phyloP scores from a whole-genome alignment of 1,140 invertebrate species.

The Nylanderia fulva region DNA sequence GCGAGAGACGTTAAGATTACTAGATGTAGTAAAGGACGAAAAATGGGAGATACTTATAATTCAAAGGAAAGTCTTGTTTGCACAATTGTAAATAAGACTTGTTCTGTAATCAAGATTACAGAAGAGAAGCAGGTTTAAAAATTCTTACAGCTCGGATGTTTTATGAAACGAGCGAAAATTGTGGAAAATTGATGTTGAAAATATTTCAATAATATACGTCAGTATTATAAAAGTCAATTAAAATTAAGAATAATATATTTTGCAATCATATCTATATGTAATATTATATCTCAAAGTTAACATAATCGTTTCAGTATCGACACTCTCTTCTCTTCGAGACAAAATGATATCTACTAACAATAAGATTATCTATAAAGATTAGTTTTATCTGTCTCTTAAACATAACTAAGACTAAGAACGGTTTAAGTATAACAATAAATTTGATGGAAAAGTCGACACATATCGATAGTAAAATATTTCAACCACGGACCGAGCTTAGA shows the following conservation, averaged over 20 bases:
- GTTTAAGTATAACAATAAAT: no score
- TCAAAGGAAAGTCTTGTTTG: conserved; percentile 12
- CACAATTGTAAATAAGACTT: conserved; percentile 33
- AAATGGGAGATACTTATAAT: conserved; percentile 45
- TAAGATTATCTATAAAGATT: no score
- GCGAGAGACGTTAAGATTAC: conserved; percentile 38
- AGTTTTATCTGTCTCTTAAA: no score
- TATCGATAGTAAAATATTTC: no score
- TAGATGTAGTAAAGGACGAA: conserved; percentile 36
- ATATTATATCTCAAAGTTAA: conserved; percentile 9
- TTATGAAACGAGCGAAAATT: neutral
- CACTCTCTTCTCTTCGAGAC: neutral
- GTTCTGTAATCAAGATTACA: conserved; percentile 20
- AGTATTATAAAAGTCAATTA: neutral
- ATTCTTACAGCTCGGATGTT: neutral
- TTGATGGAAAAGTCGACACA: no score
- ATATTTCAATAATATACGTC: neutral
- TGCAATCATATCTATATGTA: neutral
- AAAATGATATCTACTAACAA: conserved; percentile 31
- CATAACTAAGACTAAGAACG: no score
- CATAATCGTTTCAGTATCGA: neutral
- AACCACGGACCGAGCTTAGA: no score
- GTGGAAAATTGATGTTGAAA: neutral
- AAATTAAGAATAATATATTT: neutral
- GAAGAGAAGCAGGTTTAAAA: neutral